Percentiles rank a stretch among this genome's conserved stretches.
Evolutionary conservation across 2,888 invertebrate genomes (phyloP).

Genomic region (Eupithecia pulchellata): DNA sequence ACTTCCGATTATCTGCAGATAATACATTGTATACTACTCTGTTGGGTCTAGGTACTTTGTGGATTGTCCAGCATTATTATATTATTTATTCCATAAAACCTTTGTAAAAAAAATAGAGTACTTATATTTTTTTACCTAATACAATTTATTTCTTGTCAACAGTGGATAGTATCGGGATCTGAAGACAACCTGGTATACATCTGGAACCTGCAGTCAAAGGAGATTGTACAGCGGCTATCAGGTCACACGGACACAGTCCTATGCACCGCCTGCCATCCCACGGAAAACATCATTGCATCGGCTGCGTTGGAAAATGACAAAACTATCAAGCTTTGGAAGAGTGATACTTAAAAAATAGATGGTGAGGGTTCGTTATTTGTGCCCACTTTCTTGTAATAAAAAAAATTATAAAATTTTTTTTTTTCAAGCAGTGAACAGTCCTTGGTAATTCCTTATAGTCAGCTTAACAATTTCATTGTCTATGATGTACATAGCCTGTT

Average conservation of each 20-base stretch:
- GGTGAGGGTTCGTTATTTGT: slow-evolving; percentile 46
- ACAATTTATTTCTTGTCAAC: slow-evolving; percentile 35
- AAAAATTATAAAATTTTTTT: too few species aligned
- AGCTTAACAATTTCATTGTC: too few species aligned
- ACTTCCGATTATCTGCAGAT: too few species aligned
- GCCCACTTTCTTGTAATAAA: not conserved
- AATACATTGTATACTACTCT: too few species aligned
- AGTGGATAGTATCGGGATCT: slow-evolving; percentile 99
- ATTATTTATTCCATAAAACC: too few species aligned
- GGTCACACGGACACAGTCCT: slow-evolving; percentile 98
- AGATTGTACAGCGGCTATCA: slow-evolving; percentile 98
- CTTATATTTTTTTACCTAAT: not conserved
- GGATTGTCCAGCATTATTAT: too few species aligned
- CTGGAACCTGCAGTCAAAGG: slow-evolving; percentile 99
- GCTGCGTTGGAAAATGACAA: slow-evolving; percentile 99
- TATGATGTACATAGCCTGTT: too few species aligned
- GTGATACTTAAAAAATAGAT: slow-evolving; percentile 90
- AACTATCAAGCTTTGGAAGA: slow-evolving; percentile 99
- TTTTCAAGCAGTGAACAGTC: too few species aligned
- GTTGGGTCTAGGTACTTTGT: too few species aligned
- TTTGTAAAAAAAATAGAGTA: too few species aligned
- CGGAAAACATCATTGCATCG: slow-evolving; percentile 99
- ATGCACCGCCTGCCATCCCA: slow-evolving; percentile 99
- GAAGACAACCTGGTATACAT: slow-evolving; percentile 99
- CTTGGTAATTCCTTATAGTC: too few species aligned